Evolutionary conservation across 1,140 invertebrate genomes (phyloP).

Genomic region (Heterodera carotae): DNA sequence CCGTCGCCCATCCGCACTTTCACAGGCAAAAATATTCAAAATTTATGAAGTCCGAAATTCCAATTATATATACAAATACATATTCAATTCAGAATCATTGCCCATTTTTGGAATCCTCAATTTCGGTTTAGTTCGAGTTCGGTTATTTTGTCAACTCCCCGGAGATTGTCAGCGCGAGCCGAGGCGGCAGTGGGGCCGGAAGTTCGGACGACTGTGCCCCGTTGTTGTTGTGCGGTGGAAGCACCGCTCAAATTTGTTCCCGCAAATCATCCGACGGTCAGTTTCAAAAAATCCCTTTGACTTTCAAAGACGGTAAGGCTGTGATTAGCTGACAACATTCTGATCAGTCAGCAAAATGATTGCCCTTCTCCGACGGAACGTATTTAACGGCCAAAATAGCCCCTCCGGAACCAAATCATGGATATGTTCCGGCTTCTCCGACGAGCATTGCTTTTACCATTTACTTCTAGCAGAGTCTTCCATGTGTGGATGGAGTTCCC

Average conservation of each 20-base stretch:
- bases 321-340: too few species aligned
- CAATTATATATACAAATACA: too few species aligned
- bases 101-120: too few species aligned
- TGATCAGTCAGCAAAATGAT: too few species aligned
- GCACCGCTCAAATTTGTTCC: slow-evolving; percentile 49
- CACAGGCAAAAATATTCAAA: slow-evolving; percentile 42
- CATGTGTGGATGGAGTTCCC: slow-evolving; percentile 62
- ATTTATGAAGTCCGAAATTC: too few species aligned
- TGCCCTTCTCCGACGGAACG: too few species aligned
- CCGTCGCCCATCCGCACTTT: slow-evolving; percentile 61
- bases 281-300: background rate
- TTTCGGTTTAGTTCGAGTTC: slow-evolving; percentile 61
- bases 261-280: slow-evolving; percentile 63
- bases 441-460: background rate
- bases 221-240: slow-evolving; percentile 48
- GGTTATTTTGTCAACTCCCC: slow-evolving; percentile 65
- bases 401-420: too few species aligned
- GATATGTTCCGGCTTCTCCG: too few species aligned
- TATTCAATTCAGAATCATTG: too few species aligned
- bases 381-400: too few species aligned
- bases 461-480: slow-evolving; percentile 49
- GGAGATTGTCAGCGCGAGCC: slow-evolving; percentile 45
- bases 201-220: slow-evolving; percentile 61
- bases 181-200: slow-evolving; percentile 50
- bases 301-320: background rate